These are phyloP conservation scores for Indri indri DNA, from an alignment of 2,113 vertebrate genomes.

Conservation along the genomic window DNA sequence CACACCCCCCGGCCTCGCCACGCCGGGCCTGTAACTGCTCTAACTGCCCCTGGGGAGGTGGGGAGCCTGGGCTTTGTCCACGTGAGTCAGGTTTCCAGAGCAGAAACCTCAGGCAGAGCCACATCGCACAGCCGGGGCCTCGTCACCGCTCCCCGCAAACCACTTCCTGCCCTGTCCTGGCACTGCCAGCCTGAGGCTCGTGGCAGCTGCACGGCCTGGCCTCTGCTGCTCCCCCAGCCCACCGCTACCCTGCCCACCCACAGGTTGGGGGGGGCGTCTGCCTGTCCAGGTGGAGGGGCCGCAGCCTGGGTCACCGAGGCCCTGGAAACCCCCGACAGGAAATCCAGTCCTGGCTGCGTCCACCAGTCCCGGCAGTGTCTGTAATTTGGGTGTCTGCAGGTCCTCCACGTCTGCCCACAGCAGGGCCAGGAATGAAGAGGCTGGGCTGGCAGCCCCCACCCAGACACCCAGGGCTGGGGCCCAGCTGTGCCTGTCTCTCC, in stretches of 20 bases:
- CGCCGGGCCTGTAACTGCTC: conserved; percentile 17
- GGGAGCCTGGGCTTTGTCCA: conserved; percentile 30
- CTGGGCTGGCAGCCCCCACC: not conserved
- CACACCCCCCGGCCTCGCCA: not conserved
- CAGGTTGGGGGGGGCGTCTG: not conserved
- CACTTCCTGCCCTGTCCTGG: conserved; percentile 81
- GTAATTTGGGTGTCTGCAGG: not conserved
- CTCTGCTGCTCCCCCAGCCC: not conserved
- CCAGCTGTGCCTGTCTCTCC: not conserved
- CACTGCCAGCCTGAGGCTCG: not conserved
- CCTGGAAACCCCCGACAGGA: not conserved
- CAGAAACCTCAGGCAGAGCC: conserved; percentile 81
- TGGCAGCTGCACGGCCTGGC: not conserved
- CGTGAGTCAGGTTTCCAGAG: conserved; percentile 78
- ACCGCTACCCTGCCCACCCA: not conserved
- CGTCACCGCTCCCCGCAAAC: conserved; percentile 76
- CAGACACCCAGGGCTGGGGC: too few species aligned
- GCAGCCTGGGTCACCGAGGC: not conserved
- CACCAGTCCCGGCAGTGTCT: not conserved
- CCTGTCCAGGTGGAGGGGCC: not conserved
- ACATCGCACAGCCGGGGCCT: not conserved
- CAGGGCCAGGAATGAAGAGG: not conserved
- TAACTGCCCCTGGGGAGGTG: conserved; percentile 45
- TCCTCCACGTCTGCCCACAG: not conserved
- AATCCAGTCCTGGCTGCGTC: not conserved